Evolutionary conservation across 2,797 vertebrate species (phyloP), one percentile per base, ranked within the genome.

Genomic region (Fratercula arctica): DNA sequence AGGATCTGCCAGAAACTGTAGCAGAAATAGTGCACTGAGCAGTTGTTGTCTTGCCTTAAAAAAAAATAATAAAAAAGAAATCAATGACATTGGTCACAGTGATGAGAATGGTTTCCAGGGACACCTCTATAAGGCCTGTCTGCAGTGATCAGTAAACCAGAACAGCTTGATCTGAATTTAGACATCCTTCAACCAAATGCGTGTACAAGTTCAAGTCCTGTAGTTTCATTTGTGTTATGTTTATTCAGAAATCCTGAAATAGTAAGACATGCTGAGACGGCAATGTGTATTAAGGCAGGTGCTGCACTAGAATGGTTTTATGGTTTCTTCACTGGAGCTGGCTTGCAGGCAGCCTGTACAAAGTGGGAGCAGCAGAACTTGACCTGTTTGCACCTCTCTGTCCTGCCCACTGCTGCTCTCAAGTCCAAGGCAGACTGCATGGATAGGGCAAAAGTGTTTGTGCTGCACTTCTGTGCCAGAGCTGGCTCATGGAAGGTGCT

Each of bases 21-120:
- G n/a, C 45, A 74, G 50, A 67, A 56, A 51, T 29, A 54, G 7
- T 9, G 82, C 23, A 70, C 25, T 6, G 13, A n/a, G 43, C 3
- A 67, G 28, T 66, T 54, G 23, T 48, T 25, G 23, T 48, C 31
- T 76, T 75, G 24, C 18, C 48, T 74, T 43, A 85, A 76, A 63
- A 70, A n/a, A 46, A 25, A 4, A n/a, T n/a, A 1, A 6, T 1
- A 4, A 45, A 1, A 23, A 29, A 23, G 21, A 43, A 28, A 66
- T 23, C 23, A 66, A 45, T 25, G 3, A 6, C 16, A 20, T 20
- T 54, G 21, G 18, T 69, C 24, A 69, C 16, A 20, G 26, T n/a
- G 48, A 26, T 90, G 50, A 81, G 68, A 72, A 46, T 31, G 39
- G 4, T 66, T 90, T 89, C 56, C 39, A 53, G 50, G 26, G 39